Base-by-base conservation (phyloP, 2,797 vertebrate species). In the Simalia tracyae region DNA sequence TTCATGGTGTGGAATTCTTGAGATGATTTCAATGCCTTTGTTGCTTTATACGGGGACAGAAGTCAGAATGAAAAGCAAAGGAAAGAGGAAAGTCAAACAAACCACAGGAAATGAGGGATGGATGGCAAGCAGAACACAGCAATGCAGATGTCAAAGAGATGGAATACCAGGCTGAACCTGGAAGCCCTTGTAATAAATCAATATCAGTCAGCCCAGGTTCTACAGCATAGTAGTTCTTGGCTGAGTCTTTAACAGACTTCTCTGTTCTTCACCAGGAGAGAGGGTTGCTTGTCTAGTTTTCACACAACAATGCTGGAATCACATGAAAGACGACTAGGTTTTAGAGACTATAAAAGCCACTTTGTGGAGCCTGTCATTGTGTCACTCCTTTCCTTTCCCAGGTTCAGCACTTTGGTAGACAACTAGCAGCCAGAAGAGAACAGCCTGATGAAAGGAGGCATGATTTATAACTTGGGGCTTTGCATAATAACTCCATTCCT, bases 11-110 rank as follows among this genome's bases (percentile, higher is more conserved):
- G 57, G 12, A 64, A 90, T 87, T 57, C 92, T 87, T 84, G 50
- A 46, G 26, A 61, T 85, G 88, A 92, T 26, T 85, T 85, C 66
- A 64, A 85, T 85, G 2, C 57, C 68, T 64, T 60, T 19, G 54
- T 60, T n/a, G 50, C 31, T 87, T 57, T 92, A 87, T 76, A 90
- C 26, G n/a, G n/a, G n/a, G 50, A 87, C 22, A 84, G 85, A 90
- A 46, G 50, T 86, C 46, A 60, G 24, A 87, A 76, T 8, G 26
- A 89, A 60, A 89, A 66, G 22, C 84, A 63, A 90, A 90, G 66
- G 42, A 54, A 90, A 86, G 88, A 86, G 59, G 66, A 92, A 92
- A 92, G 66, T 84, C 89, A 92, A 92, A 92, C 92, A 92, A 90
- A 92, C 92, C 89, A 57, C 85, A 84, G 89, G 92, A 90, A 92